phyloP scores from a whole-genome alignment of 2,113 vertebrate genomes.

The Cochlearius cochlearius region DNA sequence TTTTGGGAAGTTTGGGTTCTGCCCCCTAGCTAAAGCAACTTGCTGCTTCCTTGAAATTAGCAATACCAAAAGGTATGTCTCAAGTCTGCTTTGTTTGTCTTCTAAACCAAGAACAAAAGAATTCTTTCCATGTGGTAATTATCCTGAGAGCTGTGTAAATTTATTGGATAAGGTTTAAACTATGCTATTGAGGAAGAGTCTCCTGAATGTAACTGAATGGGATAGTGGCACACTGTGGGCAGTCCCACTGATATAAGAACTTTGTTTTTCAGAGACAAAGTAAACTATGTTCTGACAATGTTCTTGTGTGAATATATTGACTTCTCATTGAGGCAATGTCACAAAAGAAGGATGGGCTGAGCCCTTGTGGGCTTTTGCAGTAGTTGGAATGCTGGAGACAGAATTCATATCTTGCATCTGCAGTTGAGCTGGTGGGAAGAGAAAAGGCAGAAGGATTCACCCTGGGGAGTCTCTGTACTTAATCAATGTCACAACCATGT shows the following conservation, averaged over 20 bases:
- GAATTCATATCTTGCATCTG: neutral
- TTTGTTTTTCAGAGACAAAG: neutral
- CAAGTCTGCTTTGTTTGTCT: neutral
- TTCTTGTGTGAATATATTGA: neutral
- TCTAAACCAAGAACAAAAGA: neutral
- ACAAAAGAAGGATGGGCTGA: neutral
- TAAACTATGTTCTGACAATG: neutral
- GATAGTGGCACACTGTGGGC: neutral
- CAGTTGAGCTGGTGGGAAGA: neutral
- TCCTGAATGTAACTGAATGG: neutral
- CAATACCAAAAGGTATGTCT: neutral
- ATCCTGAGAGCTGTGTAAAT: neutral
- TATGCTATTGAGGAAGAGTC: neutral
- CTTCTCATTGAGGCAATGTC: neutral
- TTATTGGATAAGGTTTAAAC: neutral
- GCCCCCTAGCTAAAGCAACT: neutral
- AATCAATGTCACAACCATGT: fast-evolving
- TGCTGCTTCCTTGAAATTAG: neutral
- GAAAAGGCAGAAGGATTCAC: neutral
- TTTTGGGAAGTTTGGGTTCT: neutral
- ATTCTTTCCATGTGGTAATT: neutral
- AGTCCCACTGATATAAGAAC: neutral
- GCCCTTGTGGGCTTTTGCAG: neutral
- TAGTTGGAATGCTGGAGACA: neutral
- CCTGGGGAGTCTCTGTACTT: neutral